Evolutionary conservation across 2,113 vertebrate genomes (phyloP), one percentile per base, ranked within the genome.

Genomic region (Hippoglossus stenolepis): DNA sequence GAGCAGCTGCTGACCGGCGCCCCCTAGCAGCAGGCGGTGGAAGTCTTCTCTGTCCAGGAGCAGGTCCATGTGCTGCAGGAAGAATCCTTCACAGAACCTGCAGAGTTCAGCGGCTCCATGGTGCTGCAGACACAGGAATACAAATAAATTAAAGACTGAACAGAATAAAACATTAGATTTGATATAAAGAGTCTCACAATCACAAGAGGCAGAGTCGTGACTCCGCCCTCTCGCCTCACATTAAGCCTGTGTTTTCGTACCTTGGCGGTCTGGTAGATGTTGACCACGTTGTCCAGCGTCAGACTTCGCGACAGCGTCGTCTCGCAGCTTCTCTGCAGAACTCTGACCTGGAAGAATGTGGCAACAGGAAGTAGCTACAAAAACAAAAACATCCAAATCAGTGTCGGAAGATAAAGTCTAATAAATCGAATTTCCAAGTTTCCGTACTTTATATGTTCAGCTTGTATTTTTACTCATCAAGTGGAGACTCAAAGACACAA

Each of bases 281-380:
- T 82, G 59, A 97, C 95, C 0, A 93, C 94, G 4, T 94, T 96
- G 54, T 96, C 95, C 87, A 92, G 75, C 45, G 91, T 96, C 73
- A 99, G 94, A 28, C 85, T 95, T 70, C 94, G 94, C 3, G 97
- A 94, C 63, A 97, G 96, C 70, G 94, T 91, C 87, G 93, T 94
- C 90, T 99, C 97, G n/a, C 98, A 98, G 91, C 95, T 90, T 61
- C 96, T 93, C 93, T 97, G 96, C 72, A 98, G 94, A 70, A 93
- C 93, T 0, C 94, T 90, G 57, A 99, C 94, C 88, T 98, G 96
- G 88, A 98, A 99, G 66, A 96, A 93, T 65, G 93, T 90, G 58
- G 97, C 96, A 2, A 95, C 95, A 0, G 96, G 96, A 63, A 99
- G 82, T 73, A 99, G 94, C 98, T 99, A 13, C 0, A 68, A 26